Conservation (phyloP, 2,797 vertebrate species). For the Epinephelus coioides region DNA sequence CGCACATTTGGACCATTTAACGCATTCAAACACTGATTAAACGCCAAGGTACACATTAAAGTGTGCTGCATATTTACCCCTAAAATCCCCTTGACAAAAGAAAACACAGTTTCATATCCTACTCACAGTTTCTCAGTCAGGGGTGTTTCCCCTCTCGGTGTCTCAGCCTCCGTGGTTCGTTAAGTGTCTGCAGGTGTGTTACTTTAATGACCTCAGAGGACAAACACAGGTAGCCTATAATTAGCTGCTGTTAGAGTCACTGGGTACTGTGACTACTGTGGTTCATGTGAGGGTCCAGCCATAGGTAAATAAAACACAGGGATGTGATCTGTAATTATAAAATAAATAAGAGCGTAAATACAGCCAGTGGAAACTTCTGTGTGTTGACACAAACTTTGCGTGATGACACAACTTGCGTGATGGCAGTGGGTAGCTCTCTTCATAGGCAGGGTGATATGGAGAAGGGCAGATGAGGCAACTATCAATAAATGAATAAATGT, state of each 20-base stretch:
- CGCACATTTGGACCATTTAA: background rate
- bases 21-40: background rate
- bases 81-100: background rate
- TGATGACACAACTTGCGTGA: too few species aligned
- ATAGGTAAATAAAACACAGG: too few species aligned
- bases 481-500: too few species aligned
- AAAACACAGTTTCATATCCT: background rate
- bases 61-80: background rate
- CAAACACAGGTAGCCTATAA: background rate
- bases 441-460: too few species aligned
- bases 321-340: too few species aligned
- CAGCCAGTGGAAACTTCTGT: too few species aligned
- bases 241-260: too few species aligned
- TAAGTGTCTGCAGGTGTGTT: background rate
- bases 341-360: too few species aligned
- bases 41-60: background rate
- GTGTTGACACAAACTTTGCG: too few species aligned
- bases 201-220: too few species aligned
- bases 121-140: background rate
- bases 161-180: background rate
- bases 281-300: background rate
- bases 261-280: background rate
- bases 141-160: background rate
- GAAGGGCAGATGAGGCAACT: too few species aligned
- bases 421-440: too few species aligned